Evolutionary conservation across 1,140 invertebrate species (phyloP).

Genomic region (Coelopa frigida): DNA sequence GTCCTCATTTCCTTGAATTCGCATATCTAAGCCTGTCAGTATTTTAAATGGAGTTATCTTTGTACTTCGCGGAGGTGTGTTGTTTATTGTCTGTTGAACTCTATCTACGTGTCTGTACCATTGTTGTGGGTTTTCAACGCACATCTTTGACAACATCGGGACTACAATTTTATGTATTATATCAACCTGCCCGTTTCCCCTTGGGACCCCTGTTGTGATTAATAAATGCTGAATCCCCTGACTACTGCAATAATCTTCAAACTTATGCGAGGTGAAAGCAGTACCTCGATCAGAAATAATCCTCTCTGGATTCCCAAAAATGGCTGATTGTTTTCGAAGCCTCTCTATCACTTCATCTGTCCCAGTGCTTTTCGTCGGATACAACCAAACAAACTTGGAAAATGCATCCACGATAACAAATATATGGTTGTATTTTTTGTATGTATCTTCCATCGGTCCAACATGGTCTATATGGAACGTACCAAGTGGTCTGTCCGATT

Average conservation of each 20-base stretch:
- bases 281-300: conserved; percentile 35
- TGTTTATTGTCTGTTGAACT: conserved; percentile 33
- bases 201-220: conserved; percentile 26
- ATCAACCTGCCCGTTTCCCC: conserved; percentile 23
- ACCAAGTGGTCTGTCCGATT: conserved; percentile 22
- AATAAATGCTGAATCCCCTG: conserved; percentile 15
- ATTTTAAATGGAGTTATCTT: conserved; percentile 35
- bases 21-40: conserved; percentile 29
- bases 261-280: conserved; percentile 22
- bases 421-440: conserved; percentile 43
- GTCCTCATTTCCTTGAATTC: conserved; percentile 22
- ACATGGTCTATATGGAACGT: conserved; percentile 19
- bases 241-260: conserved; percentile 27
- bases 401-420: conserved; percentile 42
- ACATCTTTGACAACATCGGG: conserved; percentile 30
- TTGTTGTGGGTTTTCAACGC: conserved; percentile 19
- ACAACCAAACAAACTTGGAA: conserved; percentile 43
- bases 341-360: conserved; percentile 14
- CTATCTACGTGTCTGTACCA: conserved; percentile 32
- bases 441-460: conserved; percentile 37
- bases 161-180: conserved; percentile 26
- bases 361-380: conserved; percentile 13
- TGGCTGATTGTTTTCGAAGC: conserved; percentile 16
- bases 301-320: conserved; percentile 35
- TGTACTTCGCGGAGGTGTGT: conserved; percentile 32